A percentile compares a stretch with the other conserved stretches of the same genome.
Conservation (phyloP, 2,888 invertebrate species). For the Epiblema foenella region DNA sequence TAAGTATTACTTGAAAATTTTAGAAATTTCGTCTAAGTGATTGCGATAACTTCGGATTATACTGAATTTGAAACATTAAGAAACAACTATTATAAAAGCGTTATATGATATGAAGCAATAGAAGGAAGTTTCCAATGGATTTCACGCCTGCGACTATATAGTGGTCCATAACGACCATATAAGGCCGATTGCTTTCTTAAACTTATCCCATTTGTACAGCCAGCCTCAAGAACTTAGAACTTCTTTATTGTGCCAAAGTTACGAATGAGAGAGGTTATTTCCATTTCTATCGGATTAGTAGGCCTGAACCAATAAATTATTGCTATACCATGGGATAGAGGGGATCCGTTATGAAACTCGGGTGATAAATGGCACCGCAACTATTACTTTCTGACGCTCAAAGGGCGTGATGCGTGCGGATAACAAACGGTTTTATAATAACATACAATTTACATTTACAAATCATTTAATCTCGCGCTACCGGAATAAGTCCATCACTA, state of each 20-base stretch:
- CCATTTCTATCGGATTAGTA: slow-evolving; percentile 76
- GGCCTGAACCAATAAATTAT: slow-evolving; percentile 70
- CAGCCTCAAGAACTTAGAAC: slow-evolving; percentile 75
- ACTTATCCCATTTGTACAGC: slow-evolving; percentile 82
- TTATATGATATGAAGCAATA: slow-evolving; percentile 74
- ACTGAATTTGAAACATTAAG: slow-evolving; percentile 30
- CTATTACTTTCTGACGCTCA: slow-evolving; percentile 54
- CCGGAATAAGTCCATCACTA: slow-evolving; percentile 9
- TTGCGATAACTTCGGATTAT: neutral
- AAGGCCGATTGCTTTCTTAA: slow-evolving; percentile 83
- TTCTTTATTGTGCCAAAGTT: slow-evolving; percentile 80
- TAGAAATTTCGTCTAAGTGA: too few relatives aligned
- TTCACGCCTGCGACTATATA: slow-evolving; percentile 74
- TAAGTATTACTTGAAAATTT: too few relatives aligned
- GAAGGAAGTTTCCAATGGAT: slow-evolving; percentile 76
- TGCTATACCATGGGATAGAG: slow-evolving; percentile 51
- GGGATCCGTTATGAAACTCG: slow-evolving; percentile 63
- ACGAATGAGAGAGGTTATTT: slow-evolving; percentile 74
- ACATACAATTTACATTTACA: slow-evolving; percentile 38
- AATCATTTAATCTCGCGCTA: slow-evolving; percentile 33
- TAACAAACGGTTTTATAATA: slow-evolving; percentile 44
- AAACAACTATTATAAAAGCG: slow-evolving; percentile 60
- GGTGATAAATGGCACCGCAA: slow-evolving; percentile 62
- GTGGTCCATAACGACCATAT: slow-evolving; percentile 82
- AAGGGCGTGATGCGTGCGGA: slow-evolving; percentile 45